Evolutionary conservation across 1,140 invertebrate genomes (phyloP).

Genomic region (Aphelenchoides avenae): DNA sequence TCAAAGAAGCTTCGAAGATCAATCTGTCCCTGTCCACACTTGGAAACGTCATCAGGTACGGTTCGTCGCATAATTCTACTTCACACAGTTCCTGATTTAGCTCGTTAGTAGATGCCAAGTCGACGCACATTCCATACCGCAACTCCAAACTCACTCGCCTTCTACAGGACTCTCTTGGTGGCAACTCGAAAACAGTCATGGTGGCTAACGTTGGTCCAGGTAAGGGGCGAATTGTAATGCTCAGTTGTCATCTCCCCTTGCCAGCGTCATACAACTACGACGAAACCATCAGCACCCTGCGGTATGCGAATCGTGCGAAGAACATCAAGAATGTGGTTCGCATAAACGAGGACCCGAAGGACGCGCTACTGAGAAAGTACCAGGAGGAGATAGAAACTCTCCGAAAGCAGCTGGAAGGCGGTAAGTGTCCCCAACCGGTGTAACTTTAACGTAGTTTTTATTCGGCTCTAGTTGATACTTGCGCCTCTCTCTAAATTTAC

Average conservation of each 20-base stretch:
- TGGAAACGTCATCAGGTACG: constrained; percentile 81
- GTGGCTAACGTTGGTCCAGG: constrained; percentile 59
- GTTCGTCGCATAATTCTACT: neutral
- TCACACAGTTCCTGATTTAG: neutral
- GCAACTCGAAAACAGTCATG: constrained; percentile 95
- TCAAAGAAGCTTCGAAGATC: constrained; percentile 91
- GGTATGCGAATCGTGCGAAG: constrained; percentile 94
- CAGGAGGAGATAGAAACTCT: constrained; percentile 92
- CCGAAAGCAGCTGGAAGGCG: constrained; percentile 71
- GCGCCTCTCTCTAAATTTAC: constrained; percentile 11
- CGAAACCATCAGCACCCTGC: constrained; percentile 89
- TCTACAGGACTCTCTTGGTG: constrained; percentile 87
- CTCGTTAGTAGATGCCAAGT: constrained; percentile 85
- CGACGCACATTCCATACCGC: constrained; percentile 88
- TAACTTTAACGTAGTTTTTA: constrained; percentile 33
- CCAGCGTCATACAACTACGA: constrained; percentile 94
- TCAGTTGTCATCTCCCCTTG: constrained; percentile 64
- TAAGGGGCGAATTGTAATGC: neutral
- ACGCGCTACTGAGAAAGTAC: constrained; percentile 87
- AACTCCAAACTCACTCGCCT: constrained; percentile 85
- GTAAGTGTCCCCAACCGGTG: constrained; percentile 39
- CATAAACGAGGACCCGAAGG: constrained; percentile 96
- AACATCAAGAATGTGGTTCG: constrained; percentile 92
- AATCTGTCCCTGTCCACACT: constrained; percentile 86
- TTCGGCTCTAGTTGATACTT: constrained; percentile 16